Conservation (phyloP, 2,888 invertebrate species). For the Thymelicus lineola region DNA sequence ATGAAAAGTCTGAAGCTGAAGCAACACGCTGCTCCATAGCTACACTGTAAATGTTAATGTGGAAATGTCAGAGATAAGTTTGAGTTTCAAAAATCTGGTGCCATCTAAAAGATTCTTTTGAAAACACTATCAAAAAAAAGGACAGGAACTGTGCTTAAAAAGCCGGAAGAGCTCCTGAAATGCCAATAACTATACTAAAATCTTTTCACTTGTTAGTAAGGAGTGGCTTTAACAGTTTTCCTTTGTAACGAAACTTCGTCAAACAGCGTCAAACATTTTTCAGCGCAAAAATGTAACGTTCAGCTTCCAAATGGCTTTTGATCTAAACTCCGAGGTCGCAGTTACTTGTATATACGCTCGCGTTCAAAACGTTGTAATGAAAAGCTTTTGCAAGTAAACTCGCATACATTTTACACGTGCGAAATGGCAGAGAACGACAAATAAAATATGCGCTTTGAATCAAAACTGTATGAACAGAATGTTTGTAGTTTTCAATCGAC, state of each 20-base stretch:
- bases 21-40: too few relatives aligned
- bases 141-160: too few relatives aligned
- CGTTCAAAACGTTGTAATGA: constrained; percentile 41
- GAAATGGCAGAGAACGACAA: constrained; percentile 38
- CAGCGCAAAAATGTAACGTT: constrained; percentile 13
- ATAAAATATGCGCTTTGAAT: constrained; percentile 9
- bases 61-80: too few relatives aligned
- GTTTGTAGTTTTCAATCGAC: background rate
- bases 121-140: too few relatives aligned
- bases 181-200: background rate
- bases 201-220: constrained; percentile 22
- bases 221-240: background rate
- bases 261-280: constrained; percentile 16
- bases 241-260: constrained; percentile 11
- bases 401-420: constrained; percentile 45
- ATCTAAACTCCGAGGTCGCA: constrained; percentile 13
- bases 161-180: too few relatives aligned
- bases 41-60: too few relatives aligned
- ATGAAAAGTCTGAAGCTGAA: too few relatives aligned
- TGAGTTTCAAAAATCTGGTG: too few relatives aligned
- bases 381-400: constrained; percentile 44
- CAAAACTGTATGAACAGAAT: background rate
- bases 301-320: constrained; percentile 19
- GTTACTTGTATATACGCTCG: constrained; percentile 13
- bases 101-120: too few relatives aligned